Conservation (phyloP, 2,888 invertebrate species). For the Augiades crinisus region DNA sequence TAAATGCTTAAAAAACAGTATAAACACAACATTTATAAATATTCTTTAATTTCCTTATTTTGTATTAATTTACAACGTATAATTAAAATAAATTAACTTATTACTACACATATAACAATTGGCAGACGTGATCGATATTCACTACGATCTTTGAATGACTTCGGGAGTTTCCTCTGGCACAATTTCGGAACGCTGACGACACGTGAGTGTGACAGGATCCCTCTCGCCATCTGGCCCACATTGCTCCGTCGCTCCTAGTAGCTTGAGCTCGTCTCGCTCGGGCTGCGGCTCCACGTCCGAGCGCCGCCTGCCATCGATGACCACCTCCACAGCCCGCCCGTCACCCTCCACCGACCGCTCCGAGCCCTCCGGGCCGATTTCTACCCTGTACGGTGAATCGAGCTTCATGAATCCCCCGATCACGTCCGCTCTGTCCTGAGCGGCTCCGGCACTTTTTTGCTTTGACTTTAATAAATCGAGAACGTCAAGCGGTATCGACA, state of each 20-base stretch:
- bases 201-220: constrained; percentile 85
- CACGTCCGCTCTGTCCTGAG: constrained; percentile 66
- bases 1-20: not conserved
- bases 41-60: constrained; percentile 29
- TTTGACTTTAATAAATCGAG: constrained; percentile 44
- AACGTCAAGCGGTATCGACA: constrained; percentile 38
- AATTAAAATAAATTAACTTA: constrained; percentile 48
- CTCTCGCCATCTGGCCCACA: constrained; percentile 87
- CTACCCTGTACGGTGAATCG: constrained; percentile 85
- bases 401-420: constrained; percentile 84
- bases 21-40: not conserved
- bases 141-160: constrained; percentile 49
- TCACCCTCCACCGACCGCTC: constrained; percentile 49
- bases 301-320: constrained; percentile 59
- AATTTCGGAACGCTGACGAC: constrained; percentile 41
- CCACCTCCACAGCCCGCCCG: constrained; percentile 58
- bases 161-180: constrained; percentile 42
- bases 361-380: constrained; percentile 66
- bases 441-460: constrained; percentile 30
- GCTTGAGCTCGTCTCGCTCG: constrained; percentile 65
- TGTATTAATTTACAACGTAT: constrained; percentile 31
- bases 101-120: constrained; percentile 28
- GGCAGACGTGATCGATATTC: constrained; percentile 46
- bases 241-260: constrained; percentile 86
- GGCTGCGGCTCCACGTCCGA: constrained; percentile 44